Evolutionary conservation across 2,113 vertebrate genomes (phyloP).

Genomic region (Ptilonorhynchus violaceus): DNA sequence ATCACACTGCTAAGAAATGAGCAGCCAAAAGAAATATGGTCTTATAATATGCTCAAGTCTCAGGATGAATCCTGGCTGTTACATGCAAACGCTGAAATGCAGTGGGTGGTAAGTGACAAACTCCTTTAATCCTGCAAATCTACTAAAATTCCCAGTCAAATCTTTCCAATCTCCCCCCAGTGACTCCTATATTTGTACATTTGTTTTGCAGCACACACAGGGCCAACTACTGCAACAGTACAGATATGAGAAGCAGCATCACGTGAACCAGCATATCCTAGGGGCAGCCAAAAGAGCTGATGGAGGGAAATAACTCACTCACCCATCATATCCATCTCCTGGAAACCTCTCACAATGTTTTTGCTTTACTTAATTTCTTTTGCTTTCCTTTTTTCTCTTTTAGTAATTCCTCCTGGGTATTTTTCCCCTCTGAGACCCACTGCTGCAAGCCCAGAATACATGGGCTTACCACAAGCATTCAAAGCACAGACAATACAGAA

Average conservation of each 20-base stretch:
- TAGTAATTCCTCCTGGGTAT: not conserved
- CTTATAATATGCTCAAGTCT: constrained; percentile 52
- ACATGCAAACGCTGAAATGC: not conserved
- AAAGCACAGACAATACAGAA: not conserved
- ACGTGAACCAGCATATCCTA: not conserved
- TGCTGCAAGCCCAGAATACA: not conserved
- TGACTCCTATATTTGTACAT: not conserved
- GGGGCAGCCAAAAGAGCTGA: constrained; percentile 17
- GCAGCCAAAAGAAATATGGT: constrained; percentile 54
- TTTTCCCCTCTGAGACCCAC: not conserved
- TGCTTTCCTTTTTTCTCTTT: not conserved
- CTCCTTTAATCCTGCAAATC: not conserved
- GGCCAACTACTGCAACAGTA: not conserved
- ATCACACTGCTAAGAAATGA: constrained; percentile 43
- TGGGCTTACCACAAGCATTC: not conserved
- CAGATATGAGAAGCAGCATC: not conserved
- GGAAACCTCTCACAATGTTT: not conserved
- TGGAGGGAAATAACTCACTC: not conserved
- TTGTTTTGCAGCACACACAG: not conserved
- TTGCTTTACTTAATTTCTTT: not conserved
- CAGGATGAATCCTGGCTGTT: constrained; percentile 10
- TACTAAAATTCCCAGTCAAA: constrained; percentile 1
- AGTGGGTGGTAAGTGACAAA: constrained; percentile 36
- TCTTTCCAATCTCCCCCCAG: not conserved
- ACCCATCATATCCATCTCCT: not conserved